Percentiles rank a stretch among this genome's conserved stretches.
phyloP scores from a whole-genome alignment of 2,888 invertebrate species.

The Steinernema hermaphroditum region DNA sequence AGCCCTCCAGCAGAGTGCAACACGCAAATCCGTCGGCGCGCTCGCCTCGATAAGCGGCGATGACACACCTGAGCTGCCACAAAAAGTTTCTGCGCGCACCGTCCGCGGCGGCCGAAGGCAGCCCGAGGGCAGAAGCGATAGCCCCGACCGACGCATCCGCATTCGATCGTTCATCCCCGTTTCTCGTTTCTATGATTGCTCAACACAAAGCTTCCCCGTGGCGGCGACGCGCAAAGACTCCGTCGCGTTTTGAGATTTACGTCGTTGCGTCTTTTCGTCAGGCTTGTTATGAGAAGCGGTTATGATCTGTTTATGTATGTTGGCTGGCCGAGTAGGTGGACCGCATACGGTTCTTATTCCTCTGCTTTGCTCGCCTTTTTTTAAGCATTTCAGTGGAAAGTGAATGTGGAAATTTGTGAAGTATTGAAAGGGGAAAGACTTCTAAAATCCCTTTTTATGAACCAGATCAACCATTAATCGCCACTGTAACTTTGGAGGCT shows the following conservation, averaged over 20 bases:
- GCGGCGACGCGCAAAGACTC: background rate
- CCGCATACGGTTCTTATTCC: no score
- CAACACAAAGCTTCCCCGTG: background rate
- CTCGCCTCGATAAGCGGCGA: slow-evolving; percentile 13
- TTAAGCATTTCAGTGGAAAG: no score
- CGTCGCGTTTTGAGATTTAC: background rate
- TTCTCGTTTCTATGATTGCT: slow-evolving; percentile 29
- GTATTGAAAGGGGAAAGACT: no score
- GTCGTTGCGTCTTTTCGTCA: background rate
- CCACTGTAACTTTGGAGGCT: no score
- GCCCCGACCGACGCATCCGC: slow-evolving; percentile 23
- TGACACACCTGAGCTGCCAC: slow-evolving; percentile 16
- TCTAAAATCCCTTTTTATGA: no score
- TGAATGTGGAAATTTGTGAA: no score
- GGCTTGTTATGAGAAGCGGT: background rate
- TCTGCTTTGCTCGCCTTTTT: no score
- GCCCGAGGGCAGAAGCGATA: slow-evolving; percentile 24
- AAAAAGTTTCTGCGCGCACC: slow-evolving; percentile 29
- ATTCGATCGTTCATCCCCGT: slow-evolving; percentile 26
- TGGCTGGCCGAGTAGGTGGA: no score
- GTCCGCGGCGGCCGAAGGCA: background rate
- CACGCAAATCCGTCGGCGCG: no score
- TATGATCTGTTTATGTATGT: no score
- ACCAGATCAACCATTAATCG: no score
- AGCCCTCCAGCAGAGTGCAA: no score